phyloP scores from a whole-genome alignment of 2,113 vertebrate species.

The Caloenas nicobarica region DNA sequence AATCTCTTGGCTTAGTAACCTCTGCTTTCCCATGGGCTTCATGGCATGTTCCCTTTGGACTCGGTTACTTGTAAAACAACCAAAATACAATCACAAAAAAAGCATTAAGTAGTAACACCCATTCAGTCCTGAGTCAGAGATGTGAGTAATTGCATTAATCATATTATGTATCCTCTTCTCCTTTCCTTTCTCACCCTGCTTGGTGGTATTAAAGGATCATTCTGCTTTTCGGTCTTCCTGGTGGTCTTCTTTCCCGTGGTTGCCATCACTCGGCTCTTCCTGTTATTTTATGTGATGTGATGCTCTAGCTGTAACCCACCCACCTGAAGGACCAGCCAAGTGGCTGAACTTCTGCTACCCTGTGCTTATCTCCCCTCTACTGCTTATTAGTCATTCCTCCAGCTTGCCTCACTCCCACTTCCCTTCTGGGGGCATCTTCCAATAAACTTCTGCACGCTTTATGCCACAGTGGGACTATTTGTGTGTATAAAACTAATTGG shows the following conservation, averaged over 20 bases:
- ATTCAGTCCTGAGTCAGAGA: conserved; percentile 20
- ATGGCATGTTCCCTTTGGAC: background rate
- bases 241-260: background rate
- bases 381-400: background rate
- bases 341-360: background rate
- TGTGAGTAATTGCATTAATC: background rate
- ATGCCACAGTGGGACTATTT: background rate
- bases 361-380: background rate
- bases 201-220: background rate
- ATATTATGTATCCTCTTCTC: background rate
- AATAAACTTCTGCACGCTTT: background rate
- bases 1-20: background rate
- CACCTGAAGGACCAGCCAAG: background rate
- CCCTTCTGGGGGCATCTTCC: background rate
- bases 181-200: background rate
- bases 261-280: background rate
- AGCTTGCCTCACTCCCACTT: conserved; percentile 1
- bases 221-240: background rate
- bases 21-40: background rate
- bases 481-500: background rate
- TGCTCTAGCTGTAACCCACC: background rate
- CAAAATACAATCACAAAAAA: background rate
- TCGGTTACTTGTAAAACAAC: background rate
- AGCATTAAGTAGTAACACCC: background rate
- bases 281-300: background rate